Conservation (phyloP, 2,888 invertebrate genomes). For the Cynaeus angustus region DNA sequence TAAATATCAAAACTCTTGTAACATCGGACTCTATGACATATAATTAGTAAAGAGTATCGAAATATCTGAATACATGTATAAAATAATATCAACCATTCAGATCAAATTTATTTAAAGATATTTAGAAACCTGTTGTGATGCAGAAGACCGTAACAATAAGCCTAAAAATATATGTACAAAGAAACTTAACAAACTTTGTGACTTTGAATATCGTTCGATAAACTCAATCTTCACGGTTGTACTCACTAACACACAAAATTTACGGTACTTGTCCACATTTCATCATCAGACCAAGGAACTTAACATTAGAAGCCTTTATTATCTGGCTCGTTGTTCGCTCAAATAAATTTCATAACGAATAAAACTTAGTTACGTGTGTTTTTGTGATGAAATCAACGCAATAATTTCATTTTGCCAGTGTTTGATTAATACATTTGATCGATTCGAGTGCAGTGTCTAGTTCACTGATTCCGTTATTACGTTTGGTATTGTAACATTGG, state of each 20-base stretch:
- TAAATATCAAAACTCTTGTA: slow-evolving; percentile 55
- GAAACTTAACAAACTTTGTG: slow-evolving; percentile 34
- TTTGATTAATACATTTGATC: slow-evolving; percentile 45
- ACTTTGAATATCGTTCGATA: slow-evolving; percentile 18
- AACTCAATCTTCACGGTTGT: slow-evolving; percentile 44
- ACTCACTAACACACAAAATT: slow-evolving; percentile 46
- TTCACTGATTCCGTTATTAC: slow-evolving; percentile 76
- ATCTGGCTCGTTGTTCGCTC: slow-evolving; percentile 53
- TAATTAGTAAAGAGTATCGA: slow-evolving; percentile 56
- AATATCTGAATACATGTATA: slow-evolving; percentile 55
- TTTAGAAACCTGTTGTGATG: slow-evolving; percentile 7
- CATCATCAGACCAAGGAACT: slow-evolving; percentile 45
- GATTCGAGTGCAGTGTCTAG: slow-evolving; percentile 43
- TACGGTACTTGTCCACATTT: slow-evolving; percentile 30
- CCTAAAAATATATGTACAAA: slow-evolving; percentile 37
- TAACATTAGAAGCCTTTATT: slow-evolving; percentile 49
- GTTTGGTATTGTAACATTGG: slow-evolving; percentile 98
- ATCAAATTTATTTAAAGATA: slow-evolving; percentile 43
- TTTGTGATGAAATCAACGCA: slow-evolving; percentile 45
- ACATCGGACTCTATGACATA: slow-evolving; percentile 54
- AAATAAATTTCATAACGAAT: slow-evolving; percentile 38
- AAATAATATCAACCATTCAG: slow-evolving; percentile 50
- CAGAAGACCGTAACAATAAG: slow-evolving; percentile 30
- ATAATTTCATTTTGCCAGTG: slow-evolving; percentile 48
- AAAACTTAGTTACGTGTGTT: slow-evolving; percentile 36